phyloP scores from a whole-genome alignment of 37 sponge, comb jelly and placozoan species.

The Sycon ciliatum region DNA sequence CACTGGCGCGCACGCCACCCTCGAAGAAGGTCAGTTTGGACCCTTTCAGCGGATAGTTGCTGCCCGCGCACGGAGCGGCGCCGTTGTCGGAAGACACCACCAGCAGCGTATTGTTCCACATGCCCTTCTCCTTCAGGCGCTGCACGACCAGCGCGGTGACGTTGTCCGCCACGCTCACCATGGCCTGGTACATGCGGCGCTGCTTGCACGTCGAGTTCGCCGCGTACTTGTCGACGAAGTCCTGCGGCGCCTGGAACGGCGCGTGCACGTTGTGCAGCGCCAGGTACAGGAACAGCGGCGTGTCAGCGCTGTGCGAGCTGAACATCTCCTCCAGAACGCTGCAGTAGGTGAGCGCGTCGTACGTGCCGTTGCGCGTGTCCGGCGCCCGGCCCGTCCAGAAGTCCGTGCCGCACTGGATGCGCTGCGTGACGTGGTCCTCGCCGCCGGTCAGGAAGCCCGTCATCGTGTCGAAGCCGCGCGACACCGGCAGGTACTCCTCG shows the following conservation, averaged over 20 bases:
- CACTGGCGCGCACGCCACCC: slow-evolving; percentile 10
- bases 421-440: slow-evolving; percentile 33
- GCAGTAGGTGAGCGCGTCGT: slow-evolving; percentile 18
- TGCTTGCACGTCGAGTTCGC: slow-evolving; percentile 15
- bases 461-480: slow-evolving; percentile 35
- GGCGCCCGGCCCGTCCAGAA: slow-evolving; percentile 20
- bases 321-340: slow-evolving; percentile 12
- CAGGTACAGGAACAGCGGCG: slow-evolving; percentile 27
- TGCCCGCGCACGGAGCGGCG: slow-evolving; percentile 32
- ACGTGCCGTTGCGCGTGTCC: slow-evolving; percentile 32
- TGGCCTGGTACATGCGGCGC: slow-evolving; percentile 40
- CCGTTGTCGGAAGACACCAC: slow-evolving; percentile 30
- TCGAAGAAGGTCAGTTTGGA: slow-evolving; percentile 26
- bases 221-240: slow-evolving; percentile 14
- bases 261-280: slow-evolving; percentile 23
- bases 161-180: slow-evolving; percentile 24
- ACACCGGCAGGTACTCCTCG: slow-evolving; percentile 27
- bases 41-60: slow-evolving; percentile 34
- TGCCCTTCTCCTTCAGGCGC: slow-evolving; percentile 1
- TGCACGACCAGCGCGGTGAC: background rate
- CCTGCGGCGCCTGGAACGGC: slow-evolving; percentile 1
- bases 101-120: slow-evolving; percentile 29
- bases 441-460: slow-evolving; percentile 28
- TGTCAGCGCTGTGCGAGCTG: slow-evolving; percentile 1
- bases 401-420: slow-evolving; percentile 25